Percentiles rank a stretch among this genome's conserved stretches.
phyloP scores from a whole-genome alignment of 1,140 invertebrate genomes.

The Archivesica marissinica region DNA sequence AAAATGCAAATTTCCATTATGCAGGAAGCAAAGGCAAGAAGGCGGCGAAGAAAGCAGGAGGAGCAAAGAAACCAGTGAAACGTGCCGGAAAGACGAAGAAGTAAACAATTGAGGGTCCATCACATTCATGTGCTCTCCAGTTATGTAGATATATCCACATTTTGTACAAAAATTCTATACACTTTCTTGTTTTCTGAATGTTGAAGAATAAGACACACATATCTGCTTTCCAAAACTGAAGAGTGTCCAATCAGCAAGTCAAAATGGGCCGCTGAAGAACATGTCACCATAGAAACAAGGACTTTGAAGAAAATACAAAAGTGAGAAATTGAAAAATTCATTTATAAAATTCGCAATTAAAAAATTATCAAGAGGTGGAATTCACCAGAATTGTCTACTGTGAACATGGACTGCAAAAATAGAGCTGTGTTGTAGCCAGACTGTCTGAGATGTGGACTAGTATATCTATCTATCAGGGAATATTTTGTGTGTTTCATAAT shows the following conservation, averaged over 20 bases:
- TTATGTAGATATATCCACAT: slow-evolving; percentile 24
- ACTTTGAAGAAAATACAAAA: neutral
- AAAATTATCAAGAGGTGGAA: no score
- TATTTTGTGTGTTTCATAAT: slow-evolving; percentile 20
- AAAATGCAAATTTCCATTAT: no score
- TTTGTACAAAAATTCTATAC: neutral
- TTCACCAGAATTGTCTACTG: no score
- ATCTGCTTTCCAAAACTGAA: neutral
- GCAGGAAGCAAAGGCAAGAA: neutral
- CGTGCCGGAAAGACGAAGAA: slow-evolving; percentile 1
- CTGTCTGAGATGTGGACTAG: neutral
- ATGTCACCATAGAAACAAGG: neutral
- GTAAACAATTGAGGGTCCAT: neutral
- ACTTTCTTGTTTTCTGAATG: neutral
- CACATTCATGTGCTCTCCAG: slow-evolving; percentile 11
- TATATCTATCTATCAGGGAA: slow-evolving; percentile 30
- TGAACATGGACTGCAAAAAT: slow-evolving; percentile 6
- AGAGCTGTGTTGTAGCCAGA: neutral
- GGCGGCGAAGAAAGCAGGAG: neutral
- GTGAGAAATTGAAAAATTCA: neutral
- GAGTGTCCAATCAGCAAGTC: neutral
- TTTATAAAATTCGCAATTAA: no score
- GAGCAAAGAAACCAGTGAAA: neutral
- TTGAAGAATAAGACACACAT: neutral
- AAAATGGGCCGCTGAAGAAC: neutral